Evolutionary conservation across 2,797 vertebrate species (phyloP).

Genomic region (Knipowitschia caucasica): DNA sequence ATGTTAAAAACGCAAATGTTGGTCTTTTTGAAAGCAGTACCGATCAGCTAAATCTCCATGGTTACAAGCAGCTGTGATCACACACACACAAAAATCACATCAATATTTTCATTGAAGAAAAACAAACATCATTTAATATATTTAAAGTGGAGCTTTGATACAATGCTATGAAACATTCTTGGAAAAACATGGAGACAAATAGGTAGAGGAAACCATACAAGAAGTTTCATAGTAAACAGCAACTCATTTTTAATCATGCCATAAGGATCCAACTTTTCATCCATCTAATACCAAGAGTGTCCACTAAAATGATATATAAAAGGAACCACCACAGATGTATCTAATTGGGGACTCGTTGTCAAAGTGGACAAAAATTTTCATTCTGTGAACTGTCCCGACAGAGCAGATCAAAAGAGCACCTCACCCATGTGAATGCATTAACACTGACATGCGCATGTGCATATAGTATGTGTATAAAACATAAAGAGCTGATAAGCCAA

Average conservation of each 20-base stretch:
- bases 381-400: conserved; percentile 65
- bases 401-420: conserved; percentile 55
- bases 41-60: conserved; percentile 13
- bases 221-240: too few relatives aligned
- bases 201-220: too few relatives aligned
- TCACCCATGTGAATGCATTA: conserved; percentile 36
- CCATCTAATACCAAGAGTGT: not conserved
- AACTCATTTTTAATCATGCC: too few relatives aligned
- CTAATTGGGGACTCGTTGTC: conserved; percentile 41
- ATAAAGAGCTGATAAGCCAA: conserved; percentile 41
- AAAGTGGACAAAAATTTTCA: conserved; percentile 53
- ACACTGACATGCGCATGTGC: conserved; percentile 31
- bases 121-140: too few relatives aligned
- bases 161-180: too few relatives aligned
- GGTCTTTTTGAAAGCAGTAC: not conserved
- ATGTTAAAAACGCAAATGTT: too few relatives aligned
- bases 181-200: too few relatives aligned
- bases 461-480: conserved; percentile 35
- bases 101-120: too few relatives aligned
- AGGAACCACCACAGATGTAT: conserved; percentile 23
- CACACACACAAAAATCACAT: too few relatives aligned
- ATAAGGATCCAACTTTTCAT: too few relatives aligned
- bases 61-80: too few relatives aligned
- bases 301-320: conserved; percentile 50
- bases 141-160: too few relatives aligned